Percentiles rank a stretch among this genome's conserved stretches.
These are phyloP conservation scores for Albula goreensis DNA, from an alignment of 2,113 vertebrate genomes.

Conservation along the genomic window DNA sequence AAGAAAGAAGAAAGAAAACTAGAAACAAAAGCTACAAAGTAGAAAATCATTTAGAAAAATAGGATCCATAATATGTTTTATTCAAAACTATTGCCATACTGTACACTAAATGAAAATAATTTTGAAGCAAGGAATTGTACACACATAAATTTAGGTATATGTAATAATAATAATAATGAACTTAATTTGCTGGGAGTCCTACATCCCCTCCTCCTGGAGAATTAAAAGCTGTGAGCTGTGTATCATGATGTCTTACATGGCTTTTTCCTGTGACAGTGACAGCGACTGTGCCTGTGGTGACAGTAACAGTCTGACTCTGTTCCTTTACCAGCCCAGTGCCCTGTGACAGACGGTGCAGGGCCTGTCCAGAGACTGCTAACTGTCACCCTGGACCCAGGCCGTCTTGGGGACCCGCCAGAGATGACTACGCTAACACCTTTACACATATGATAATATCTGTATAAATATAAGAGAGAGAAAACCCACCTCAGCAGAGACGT, in stretches of 20 bases:
- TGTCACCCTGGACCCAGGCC: constrained; percentile 57
- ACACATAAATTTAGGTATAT: too few relatives aligned
- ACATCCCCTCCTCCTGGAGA: too few relatives aligned
- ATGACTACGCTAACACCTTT: neutral
- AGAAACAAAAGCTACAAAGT: neutral
- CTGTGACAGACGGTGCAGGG: constrained; percentile 38
- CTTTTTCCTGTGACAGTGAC: constrained; percentile 28
- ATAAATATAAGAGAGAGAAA: constrained; percentile 51
- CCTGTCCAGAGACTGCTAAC: constrained; percentile 54
- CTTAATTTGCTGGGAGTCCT: too few relatives aligned
- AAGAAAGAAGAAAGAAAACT: neutral
- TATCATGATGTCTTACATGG: neutral
- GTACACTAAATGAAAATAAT: too few relatives aligned
- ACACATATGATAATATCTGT: neutral
- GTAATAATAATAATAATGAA: too few relatives aligned
- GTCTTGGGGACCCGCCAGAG: constrained; percentile 10
- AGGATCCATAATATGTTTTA: neutral
- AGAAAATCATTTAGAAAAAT: neutral
- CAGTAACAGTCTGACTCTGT: constrained; percentile 42
- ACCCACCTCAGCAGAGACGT: constrained; percentile 65
- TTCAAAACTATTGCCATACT: neutral
- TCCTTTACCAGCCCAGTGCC: constrained; percentile 34
- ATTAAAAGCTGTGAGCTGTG: too few relatives aligned
- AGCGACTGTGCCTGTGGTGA: constrained; percentile 50
- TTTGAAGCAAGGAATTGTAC: too few relatives aligned